A percentile compares a stretch with the other conserved stretches of the same genome.
These are phyloP conservation scores for Acromyrmex heyeri DNA, from an alignment of 1,140 invertebrate genomes.

Conservation along the genomic window DNA sequence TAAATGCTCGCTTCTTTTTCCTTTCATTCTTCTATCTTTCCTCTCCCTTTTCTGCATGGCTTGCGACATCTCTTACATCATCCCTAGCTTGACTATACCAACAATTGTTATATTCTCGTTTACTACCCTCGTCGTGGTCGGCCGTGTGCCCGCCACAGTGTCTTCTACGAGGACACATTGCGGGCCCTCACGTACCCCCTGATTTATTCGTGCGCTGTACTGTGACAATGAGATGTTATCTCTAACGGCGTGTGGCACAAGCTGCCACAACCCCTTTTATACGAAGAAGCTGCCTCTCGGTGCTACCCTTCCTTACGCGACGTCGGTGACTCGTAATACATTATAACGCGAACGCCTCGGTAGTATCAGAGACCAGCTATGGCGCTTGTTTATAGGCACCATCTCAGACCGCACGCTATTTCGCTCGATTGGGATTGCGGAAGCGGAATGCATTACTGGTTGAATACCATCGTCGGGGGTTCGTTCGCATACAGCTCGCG, in stretches of 20 bases:
- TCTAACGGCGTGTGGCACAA: slow-evolving; percentile 70
- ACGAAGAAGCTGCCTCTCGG: slow-evolving; percentile 68
- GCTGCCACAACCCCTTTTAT: slow-evolving; percentile 40
- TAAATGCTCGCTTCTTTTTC: background rate
- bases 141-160: slow-evolving; percentile 23
- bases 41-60: background rate
- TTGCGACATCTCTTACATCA: slow-evolving; percentile 1
- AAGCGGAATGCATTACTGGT: slow-evolving; percentile 72
- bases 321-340: slow-evolving; percentile 71
- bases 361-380: slow-evolving; percentile 60
- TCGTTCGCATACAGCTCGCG: slow-evolving; percentile 8
- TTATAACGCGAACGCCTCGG: slow-evolving; percentile 76
- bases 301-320: slow-evolving; percentile 54
- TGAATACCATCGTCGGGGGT: slow-evolving; percentile 61
- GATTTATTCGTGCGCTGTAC: slow-evolving; percentile 77
- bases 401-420: slow-evolving; percentile 71
- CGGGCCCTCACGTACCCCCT: background rate
- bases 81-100: slow-evolving; percentile 46
- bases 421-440: slow-evolving; percentile 65
- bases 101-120: slow-evolving; percentile 81
- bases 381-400: slow-evolving; percentile 74
- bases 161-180: slow-evolving; percentile 35
- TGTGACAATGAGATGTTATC: slow-evolving; percentile 85
- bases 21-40: no score
- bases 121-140: slow-evolving; percentile 63